Evolutionary conservation across 2,888 invertebrate species (phyloP).

Genomic region (Bursaphelenchus okinawaensis): DNA sequence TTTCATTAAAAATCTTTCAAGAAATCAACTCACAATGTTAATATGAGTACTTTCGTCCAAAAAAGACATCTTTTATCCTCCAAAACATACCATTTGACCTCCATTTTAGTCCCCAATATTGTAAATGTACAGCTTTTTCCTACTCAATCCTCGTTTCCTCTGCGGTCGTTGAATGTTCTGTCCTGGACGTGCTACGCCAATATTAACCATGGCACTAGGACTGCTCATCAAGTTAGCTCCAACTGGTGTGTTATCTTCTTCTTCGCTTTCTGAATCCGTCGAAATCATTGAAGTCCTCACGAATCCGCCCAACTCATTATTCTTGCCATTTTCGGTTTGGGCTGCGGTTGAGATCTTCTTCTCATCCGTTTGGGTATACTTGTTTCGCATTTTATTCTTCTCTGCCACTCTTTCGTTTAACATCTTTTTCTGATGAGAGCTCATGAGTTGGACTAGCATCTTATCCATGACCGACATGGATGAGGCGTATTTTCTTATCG

Average conservation of each 20-base stretch:
- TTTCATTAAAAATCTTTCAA: no score
- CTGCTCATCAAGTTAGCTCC: neutral
- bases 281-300: conserved; percentile 3
- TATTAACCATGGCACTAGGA: conserved; percentile 7
- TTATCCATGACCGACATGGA: conserved; percentile 38
- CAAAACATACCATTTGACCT: neutral
- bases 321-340: conserved; percentile 22
- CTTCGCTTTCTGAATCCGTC: conserved; percentile 8
- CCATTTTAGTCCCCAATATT: conserved; percentile 33
- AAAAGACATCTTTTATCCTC: conserved; percentile 4
- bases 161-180: conserved; percentile 1
- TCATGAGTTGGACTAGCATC: conserved; percentile 47
- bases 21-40: no score
- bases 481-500: conserved; percentile 25
- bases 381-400: conserved; percentile 42
- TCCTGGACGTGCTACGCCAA: conserved; percentile 20
- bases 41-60: no score
- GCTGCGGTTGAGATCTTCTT: conserved; percentile 23
- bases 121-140: conserved; percentile 48
- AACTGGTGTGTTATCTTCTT: neutral
- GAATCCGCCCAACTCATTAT: conserved; percentile 8
- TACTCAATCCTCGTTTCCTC: conserved; percentile 16
- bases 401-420: conserved; percentile 48
- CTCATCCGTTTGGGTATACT: conserved; percentile 39
- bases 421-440: conserved; percentile 44